A percentile compares a stretch with the other conserved stretches of the same genome.
These are phyloP conservation scores for Alethe diademata DNA, from an alignment of 2,113 vertebrate genomes.

Conservation along the genomic window DNA sequence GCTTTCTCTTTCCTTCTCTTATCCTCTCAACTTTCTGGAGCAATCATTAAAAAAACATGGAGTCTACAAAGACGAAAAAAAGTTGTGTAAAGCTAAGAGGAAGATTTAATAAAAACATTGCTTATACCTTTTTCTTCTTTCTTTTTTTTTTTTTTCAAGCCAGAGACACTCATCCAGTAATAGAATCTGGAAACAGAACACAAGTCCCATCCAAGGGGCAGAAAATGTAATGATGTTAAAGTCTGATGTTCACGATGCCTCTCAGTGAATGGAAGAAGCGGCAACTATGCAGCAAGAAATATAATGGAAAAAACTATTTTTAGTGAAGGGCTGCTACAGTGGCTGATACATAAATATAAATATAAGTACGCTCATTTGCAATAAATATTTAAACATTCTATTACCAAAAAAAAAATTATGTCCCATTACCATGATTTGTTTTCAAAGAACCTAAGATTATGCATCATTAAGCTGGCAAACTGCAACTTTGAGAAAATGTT, in stretches of 20 bases:
- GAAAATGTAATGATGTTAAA: not conserved
- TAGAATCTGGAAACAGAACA: constrained; percentile 13
- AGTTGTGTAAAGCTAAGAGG: not conserved
- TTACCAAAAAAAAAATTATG: not conserved
- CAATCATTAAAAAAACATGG: constrained; percentile 59
- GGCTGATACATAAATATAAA: not conserved
- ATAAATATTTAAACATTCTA: constrained; percentile 19
- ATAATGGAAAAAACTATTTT: not conserved
- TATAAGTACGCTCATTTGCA: not conserved
- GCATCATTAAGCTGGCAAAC: not conserved
- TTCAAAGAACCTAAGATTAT: not conserved
- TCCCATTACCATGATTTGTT: not conserved
- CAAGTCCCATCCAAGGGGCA: not conserved
- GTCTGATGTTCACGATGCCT: not conserved
- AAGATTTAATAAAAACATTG: constrained; percentile 25
- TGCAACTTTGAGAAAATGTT: not conserved
- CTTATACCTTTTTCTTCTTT: not conserved
- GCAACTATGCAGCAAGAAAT: not conserved
- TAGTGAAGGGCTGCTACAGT: not conserved
- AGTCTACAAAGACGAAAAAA: not conserved
- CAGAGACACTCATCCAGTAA: not conserved
- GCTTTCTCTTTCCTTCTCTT: not conserved
- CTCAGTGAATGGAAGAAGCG: not conserved
- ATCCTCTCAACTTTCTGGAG: constrained; percentile 18
- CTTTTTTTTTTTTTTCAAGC: not conserved